Evolutionary conservation across 2,797 vertebrate species (phyloP), one percentile per base, ranked within the genome.

Genomic region (Numenius phaeopus): DNA sequence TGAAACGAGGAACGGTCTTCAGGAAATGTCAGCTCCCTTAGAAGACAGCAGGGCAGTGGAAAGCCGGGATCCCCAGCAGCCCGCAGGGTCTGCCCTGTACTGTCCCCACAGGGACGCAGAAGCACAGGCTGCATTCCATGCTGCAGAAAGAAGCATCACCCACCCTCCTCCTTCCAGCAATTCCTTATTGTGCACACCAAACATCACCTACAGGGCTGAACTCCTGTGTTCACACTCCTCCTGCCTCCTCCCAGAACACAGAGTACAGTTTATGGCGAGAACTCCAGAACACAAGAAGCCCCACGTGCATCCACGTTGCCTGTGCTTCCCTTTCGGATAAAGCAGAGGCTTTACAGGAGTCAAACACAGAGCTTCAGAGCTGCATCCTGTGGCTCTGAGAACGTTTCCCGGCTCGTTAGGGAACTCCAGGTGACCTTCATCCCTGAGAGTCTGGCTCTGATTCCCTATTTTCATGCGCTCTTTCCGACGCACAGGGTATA

Each of bases 21-120:
- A 72, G 78, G 44, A 65, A 23, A 16, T 1, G 3, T 4, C 14
- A 69, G 13, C 40, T 61, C 22, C 30, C 18, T 22, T 2, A 15
- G 39, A 26, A 54, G 65, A 9, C 0, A 30, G 70, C 0, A 42
- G n/a, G 49, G 11, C 30, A 34, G 55, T 7, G 3, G 39, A 20
- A 5, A 52, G 44, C 2, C 7, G 14, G 34, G 30, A 40, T 39
- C 5, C 14, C 34, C 71, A 18, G 69, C 30, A 55, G 80, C 2
- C 21, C 12, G 42, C 29, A 34, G 52, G 27, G 39, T 3, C 14
- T 59, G 64, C 37, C 27, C 3, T 0, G 1, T 0, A 23, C 39
- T 5, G 0, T 7, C 40, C 52, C 0, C 0, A 9, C 24, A 2
- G 0, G 5, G 73, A 24, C 2, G 5, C 66, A 47, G 39, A 13